Evolutionary conservation across 2,888 invertebrate species (phyloP).

Genomic region (Hypsopygia costalis): DNA sequence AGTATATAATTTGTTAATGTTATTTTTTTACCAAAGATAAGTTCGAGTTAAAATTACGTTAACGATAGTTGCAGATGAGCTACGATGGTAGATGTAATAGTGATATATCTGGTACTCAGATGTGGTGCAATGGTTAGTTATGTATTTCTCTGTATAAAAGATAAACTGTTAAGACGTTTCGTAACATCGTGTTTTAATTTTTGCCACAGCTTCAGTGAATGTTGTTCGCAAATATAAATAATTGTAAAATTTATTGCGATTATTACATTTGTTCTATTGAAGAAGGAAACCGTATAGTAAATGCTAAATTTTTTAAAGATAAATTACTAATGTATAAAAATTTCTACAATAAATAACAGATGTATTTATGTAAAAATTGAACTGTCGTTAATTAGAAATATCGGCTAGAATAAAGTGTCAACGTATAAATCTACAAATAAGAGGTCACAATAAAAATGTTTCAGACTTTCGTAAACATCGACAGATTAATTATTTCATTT

Average conservation of each 20-base stretch:
- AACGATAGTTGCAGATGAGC: conserved; percentile 40
- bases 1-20: conserved; percentile 24
- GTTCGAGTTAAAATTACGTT: conserved; percentile 54
- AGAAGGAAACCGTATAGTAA: conserved; percentile 22
- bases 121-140: conserved; percentile 72
- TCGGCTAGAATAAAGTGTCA: conserved; percentile 42
- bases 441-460: conserved; percentile 37
- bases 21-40: conserved; percentile 74
- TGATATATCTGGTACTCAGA: conserved; percentile 58
- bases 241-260: conserved; percentile 17
- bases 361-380: conserved; percentile 69
- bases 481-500: conserved; percentile 65
- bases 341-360: conserved; percentile 54
- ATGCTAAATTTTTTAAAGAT: conserved; percentile 44
- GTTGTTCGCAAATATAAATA: conserved; percentile 39
- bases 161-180: conserved; percentile 45
- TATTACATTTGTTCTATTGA: conserved; percentile 17
- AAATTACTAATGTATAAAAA: conserved; percentile 53
- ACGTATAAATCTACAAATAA: conserved; percentile 36
- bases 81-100: conserved; percentile 42
- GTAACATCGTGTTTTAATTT: conserved; percentile 33
- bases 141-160: conserved; percentile 48
- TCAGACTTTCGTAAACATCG: conserved; percentile 60
- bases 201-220: conserved; percentile 60
- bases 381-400: conserved; percentile 46